Base-by-base conservation (phyloP, 2,888 invertebrate species). In the Penaeus monodon region DNA sequence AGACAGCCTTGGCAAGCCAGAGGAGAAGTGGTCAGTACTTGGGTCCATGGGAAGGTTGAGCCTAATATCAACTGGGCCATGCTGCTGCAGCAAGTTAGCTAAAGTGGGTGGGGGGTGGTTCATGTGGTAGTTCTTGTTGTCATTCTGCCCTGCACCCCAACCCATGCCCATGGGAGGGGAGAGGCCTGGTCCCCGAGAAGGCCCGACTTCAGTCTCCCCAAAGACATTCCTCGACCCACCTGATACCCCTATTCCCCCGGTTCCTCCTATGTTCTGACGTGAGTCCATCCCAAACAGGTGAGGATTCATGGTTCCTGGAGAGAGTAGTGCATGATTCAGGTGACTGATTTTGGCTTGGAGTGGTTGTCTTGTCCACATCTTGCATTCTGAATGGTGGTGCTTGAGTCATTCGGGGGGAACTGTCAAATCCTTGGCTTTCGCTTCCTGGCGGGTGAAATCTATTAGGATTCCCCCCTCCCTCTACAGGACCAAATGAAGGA, bases 51-150 rank as follows among this genome's bases (percentile, higher is more conserved):
- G 66, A 33, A 84, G 66, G 66, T 81, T 84, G 27, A 81, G 84
- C 66, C 88, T 84, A 80, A 88, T 88, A 68, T 88, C 88, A 84
- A 84, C 88, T 63, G 80, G 63, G 38, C 73, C 83, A 66, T 88
- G 84, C 66, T 88, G 88, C 74, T 88, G 88, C 57, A 88, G 63
- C 65, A 88, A 84, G 65, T 76, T 84, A 22, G 84, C 88, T 44
- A 88, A 64, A 27, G 84, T 84, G 38, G 84, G 84, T 57, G 88
- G 86, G 33, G 86, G 88, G 29, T 84, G 88, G 81, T n/a, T 83
- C 73, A 86, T 73, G 63, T 82, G 82, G 44, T 83, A 86, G 44
- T 57, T 73, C 63, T 86, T 86, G n/a, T 65, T 49, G 29, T 86
- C 86, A 73, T 64, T 77, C 68, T 86, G 86, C 24, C 84, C 76